These are phyloP conservation scores for Grammomys dolichurus DNA, from an alignment of 2,113 vertebrate species.

Conservation along the genomic window DNA sequence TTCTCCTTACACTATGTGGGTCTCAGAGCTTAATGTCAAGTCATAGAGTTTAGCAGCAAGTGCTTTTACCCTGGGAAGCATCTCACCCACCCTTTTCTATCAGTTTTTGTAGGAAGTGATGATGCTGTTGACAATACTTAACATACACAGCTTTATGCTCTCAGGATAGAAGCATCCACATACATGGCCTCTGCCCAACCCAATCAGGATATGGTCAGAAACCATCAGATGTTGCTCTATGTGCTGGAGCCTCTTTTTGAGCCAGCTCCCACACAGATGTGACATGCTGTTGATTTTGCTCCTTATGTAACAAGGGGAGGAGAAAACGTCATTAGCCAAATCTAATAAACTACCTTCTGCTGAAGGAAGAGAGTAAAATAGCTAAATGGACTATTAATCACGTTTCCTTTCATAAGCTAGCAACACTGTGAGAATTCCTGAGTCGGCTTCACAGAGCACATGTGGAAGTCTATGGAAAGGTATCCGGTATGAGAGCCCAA, in stretches of 20 bases:
- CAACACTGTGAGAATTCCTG: neutral
- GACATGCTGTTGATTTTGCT: conserved; percentile 61
- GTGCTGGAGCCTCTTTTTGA: conserved; percentile 57
- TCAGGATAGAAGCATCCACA: conserved; percentile 65
- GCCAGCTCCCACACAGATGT: conserved; percentile 19
- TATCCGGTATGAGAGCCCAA: neutral
- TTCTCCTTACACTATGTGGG: neutral
- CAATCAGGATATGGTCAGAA: conserved; percentile 66
- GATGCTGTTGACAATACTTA: conserved; percentile 54
- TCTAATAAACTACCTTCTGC: conserved; percentile 45
- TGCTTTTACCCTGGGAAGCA: neutral
- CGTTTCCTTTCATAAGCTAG: conserved; percentile 59
- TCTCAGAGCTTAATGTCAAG: neutral
- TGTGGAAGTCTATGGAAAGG: neutral
- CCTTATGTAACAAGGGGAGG: neutral
- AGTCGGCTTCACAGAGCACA: conserved; percentile 42
- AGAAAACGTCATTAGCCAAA: conserved; percentile 53
- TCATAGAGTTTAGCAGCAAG: neutral
- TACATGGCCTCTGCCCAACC: conserved; percentile 46
- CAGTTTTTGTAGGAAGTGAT: conserved; percentile 44
- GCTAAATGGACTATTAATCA: conserved; percentile 14
- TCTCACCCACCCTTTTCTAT: neutral
- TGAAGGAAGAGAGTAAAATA: conserved; percentile 43
- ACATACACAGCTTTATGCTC: conserved; percentile 66
- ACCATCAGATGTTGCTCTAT: conserved; percentile 61